phyloP scores from a whole-genome alignment of 2,113 vertebrate species.

The Andinoacara biseriatus region DNA sequence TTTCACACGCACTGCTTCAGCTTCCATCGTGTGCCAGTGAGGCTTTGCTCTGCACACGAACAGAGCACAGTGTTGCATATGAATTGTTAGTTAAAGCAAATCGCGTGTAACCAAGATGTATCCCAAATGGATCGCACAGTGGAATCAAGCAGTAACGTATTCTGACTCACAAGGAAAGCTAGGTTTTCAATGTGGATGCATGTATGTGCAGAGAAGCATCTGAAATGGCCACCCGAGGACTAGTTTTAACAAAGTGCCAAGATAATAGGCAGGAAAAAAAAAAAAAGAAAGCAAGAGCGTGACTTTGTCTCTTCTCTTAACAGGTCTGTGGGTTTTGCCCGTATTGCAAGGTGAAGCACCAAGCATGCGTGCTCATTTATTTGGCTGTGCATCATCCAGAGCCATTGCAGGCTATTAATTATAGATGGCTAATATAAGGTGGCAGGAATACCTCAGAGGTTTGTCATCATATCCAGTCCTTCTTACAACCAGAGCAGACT shows the following conservation, averaged over 20 bases:
- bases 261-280: neutral
- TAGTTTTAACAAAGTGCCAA: conserved; percentile 3
- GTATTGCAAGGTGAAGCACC: conserved; percentile 39
- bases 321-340: conserved; percentile 7
- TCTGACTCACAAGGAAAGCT: neutral
- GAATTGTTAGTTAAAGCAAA: conserved; percentile 2
- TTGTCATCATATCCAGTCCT: conserved; percentile 34
- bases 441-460: conserved; percentile 55
- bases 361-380: conserved; percentile 38
- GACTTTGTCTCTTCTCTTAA: conserved; percentile 5
- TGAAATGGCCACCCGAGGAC: neutral
- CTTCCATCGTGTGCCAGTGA: conserved; percentile 47
- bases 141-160: neutral
- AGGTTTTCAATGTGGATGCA: neutral
- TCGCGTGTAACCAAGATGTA: neutral
- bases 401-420: conserved; percentile 48
- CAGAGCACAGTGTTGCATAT: neutral
- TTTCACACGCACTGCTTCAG: conserved; percentile 44
- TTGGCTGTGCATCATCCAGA: conserved; percentile 34
- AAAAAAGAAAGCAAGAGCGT: neutral
- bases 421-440: conserved; percentile 58
- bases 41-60: conserved; percentile 29
- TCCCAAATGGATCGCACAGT: neutral
- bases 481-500: conserved; percentile 13
- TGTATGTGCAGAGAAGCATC: neutral